These are phyloP conservation scores for Myotis yumanensis DNA, from an alignment of 2,113 vertebrate genomes.

Conservation along the genomic window DNA sequence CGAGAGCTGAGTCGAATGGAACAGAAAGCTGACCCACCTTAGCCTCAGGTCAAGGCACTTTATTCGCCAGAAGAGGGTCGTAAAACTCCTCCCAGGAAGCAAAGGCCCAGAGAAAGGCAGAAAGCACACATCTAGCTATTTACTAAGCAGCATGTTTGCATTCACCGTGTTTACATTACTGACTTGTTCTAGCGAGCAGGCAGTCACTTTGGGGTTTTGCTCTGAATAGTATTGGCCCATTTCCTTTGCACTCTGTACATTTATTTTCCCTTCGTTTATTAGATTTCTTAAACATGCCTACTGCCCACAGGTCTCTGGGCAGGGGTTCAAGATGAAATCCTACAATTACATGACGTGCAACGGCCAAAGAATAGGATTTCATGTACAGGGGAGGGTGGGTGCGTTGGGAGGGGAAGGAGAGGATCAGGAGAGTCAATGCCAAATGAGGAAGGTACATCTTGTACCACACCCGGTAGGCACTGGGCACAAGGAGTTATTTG, in stretches of 20 bases:
- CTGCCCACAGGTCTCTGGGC: slow-evolving; percentile 49
- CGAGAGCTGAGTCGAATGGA: background rate
- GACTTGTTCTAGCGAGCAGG: slow-evolving; percentile 41
- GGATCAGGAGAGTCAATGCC: background rate
- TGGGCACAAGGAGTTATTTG: background rate
- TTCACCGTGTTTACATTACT: slow-evolving; percentile 46
- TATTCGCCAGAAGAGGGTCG: background rate
- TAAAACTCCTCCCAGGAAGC: background rate
- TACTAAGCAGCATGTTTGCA: slow-evolving; percentile 13
- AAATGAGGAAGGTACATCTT: slow-evolving; percentile 27
- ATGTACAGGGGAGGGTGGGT: background rate
- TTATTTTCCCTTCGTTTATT: slow-evolving; percentile 70
- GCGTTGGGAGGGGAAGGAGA: background rate
- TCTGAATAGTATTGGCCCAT: slow-evolving; percentile 9
- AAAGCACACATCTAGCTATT: background rate
- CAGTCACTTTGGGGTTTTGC: slow-evolving; percentile 34
- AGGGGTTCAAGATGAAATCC: slow-evolving; percentile 63
- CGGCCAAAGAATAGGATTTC: slow-evolving; percentile 33
- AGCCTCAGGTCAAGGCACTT: background rate
- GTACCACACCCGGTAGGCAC: background rate
- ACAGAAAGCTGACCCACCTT: background rate
- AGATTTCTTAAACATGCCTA: slow-evolving; percentile 48
- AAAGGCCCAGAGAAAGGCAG: background rate
- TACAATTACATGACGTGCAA: slow-evolving; percentile 52
- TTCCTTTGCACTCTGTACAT: slow-evolving; percentile 51